These are phyloP conservation scores for Thymelicus lineola DNA, from an alignment of 2,888 invertebrate species.

Conservation along the genomic window DNA sequence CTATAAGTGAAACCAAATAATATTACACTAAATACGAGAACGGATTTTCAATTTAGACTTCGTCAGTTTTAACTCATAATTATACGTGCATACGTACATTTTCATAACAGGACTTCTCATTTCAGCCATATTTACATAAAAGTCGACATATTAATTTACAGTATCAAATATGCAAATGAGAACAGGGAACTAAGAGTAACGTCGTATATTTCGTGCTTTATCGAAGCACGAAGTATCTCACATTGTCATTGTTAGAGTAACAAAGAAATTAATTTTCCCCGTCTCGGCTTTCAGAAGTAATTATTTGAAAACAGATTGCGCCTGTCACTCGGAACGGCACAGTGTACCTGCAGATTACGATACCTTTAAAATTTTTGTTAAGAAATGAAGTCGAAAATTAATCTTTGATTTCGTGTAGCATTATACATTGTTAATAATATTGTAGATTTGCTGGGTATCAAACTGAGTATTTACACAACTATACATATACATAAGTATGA, in stretches of 20 bases:
- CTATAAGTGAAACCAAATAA: neutral
- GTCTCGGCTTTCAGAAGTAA: conserved; percentile 78
- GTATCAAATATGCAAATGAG: conserved; percentile 40
- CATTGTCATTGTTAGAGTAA: conserved; percentile 65
- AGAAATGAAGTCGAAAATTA: neutral
- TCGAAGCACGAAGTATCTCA: conserved; percentile 40
- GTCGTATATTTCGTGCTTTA: conserved; percentile 40
- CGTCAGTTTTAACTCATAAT: conserved; percentile 15
- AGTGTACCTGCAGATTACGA: conserved; percentile 55
- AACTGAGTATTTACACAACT: conserved; percentile 22
- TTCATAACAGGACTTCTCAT: conserved; percentile 12
- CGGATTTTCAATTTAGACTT: conserved; percentile 4
- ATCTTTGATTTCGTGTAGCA: neutral
- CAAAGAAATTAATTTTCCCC: conserved; percentile 77
- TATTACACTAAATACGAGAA: neutral
- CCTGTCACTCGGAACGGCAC: conserved; percentile 66
- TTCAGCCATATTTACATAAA: conserved; percentile 17
- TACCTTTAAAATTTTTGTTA: conserved; percentile 28
- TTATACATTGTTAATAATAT: no score
- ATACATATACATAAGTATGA: neutral
- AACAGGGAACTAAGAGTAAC: conserved; percentile 19
- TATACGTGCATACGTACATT: conserved; percentile 16
- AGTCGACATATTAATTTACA: conserved; percentile 29
- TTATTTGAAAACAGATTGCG: conserved; percentile 81
- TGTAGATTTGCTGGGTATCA: neutral